These are phyloP conservation scores for Hormaphis cornu DNA, from an alignment of 1,140 invertebrate genomes.

Conservation along the genomic window DNA sequence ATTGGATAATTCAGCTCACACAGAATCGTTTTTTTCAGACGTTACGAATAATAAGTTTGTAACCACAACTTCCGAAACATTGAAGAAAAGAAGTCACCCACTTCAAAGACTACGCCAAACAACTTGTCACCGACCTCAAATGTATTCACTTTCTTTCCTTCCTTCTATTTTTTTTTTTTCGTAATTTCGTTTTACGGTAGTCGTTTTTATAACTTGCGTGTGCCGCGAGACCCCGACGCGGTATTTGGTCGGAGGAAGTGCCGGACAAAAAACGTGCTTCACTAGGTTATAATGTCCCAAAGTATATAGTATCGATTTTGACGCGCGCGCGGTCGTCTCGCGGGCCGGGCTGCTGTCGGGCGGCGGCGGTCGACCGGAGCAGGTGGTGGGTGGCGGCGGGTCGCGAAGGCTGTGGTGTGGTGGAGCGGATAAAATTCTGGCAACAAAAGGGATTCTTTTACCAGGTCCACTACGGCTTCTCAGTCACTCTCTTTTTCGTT, in stretches of 20 bases:
- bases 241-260: background rate
- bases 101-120: too few species aligned
- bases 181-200: background rate
- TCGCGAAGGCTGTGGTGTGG: too few species aligned
- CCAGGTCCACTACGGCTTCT: constrained; percentile 23
- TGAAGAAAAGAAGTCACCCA: too few species aligned
- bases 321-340: background rate
- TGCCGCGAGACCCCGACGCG: background rate
- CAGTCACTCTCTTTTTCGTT: constrained; percentile 5
- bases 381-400: background rate
- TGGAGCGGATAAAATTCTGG: constrained; percentile 37
- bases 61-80: too few species aligned
- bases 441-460: constrained; percentile 29
- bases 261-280: background rate
- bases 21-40: too few species aligned
- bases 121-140: too few species aligned
- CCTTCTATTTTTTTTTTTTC: too few species aligned
- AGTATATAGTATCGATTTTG: constrained; percentile 15
- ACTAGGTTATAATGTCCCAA: constrained; percentile 10
- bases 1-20: too few species aligned
- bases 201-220: background rate
- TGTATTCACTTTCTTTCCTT: too few species aligned
- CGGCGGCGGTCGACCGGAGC: background rate
- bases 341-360: background rate
- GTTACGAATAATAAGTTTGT: too few species aligned